Percentiles rank a stretch among this genome's conserved stretches.
phyloP scores from a whole-genome alignment of 2,113 vertebrate species.

The Naja naja region DNA sequence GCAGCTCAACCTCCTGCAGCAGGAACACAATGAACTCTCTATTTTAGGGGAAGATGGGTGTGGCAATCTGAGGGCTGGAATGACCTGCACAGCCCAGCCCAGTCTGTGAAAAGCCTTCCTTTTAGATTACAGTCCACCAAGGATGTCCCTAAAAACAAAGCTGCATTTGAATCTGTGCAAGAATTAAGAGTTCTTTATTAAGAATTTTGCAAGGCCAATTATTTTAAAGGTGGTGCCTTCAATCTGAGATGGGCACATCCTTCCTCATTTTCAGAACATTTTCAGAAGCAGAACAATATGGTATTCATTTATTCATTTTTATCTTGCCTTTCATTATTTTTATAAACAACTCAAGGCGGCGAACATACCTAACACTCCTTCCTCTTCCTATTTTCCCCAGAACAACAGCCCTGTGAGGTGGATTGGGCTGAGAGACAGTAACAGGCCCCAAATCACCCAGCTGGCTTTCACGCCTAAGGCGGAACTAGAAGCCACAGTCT shows the following conservation, averaged over 20 bases:
- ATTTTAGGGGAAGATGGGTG: not conserved
- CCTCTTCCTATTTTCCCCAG: not conserved
- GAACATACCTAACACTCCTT: not conserved
- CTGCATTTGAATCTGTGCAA: not conserved
- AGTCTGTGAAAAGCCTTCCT: not conserved
- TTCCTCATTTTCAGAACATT: not conserved
- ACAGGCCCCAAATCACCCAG: not conserved
- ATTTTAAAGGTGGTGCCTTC: not conserved
- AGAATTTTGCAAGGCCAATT: not conserved
- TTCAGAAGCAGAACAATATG: not conserved
- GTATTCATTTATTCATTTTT: not conserved
- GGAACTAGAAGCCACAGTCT: not conserved
- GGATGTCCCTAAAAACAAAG: not conserved
- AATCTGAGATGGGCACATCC: not conserved
- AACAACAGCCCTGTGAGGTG: not conserved
- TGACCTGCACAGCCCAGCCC: not conserved
- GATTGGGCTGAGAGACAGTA: not conserved
- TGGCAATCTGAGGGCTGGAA: not conserved
- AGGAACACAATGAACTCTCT: not conserved
- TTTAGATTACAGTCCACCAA: not conserved
- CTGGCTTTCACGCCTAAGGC: not conserved
- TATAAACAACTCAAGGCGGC: not conserved
- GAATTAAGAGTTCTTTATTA: not conserved
- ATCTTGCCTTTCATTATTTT: not conserved
- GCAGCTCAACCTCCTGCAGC: not conserved